Evolutionary conservation across 2,797 vertebrate genomes (phyloP), one percentile per base, ranked within the genome.

Genomic region (Aratinga solstitialis): DNA sequence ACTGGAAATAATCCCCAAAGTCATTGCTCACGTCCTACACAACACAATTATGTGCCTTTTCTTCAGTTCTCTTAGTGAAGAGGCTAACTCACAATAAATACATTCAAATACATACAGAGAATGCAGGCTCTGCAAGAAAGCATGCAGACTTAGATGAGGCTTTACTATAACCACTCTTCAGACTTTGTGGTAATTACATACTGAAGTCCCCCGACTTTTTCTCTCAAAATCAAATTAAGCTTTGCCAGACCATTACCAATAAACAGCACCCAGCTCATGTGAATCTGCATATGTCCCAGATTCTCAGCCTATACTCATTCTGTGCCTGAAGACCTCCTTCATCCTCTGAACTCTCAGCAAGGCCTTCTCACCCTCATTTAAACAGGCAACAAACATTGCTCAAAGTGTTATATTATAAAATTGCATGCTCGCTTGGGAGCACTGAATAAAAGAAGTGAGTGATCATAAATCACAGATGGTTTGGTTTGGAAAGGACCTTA

Each of bases 391-490:
- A 15, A 56, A 8, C 14, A 11, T 0, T 2, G 34, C 5, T 4
- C 42, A 4, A n/a, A 71, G 22, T 5, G 0, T 2, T 17, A 7
- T 0, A 2, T 18, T 7, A 4, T 1, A 15, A 13, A 51, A 24
- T n/a, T 0, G 12, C 13, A 7, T 0, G 14, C 36, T 20, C 1
- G 5, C 15, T 34, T 13, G 7, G 7, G 20, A 54, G 21, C 5
- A 4, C 24, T 16, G 21, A 27, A 21, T 36, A 29, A 32, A 14
- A 15, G 9, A 74, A 34, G 11, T 0, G n/a, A 34, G 24, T 0
- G 8, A 0, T 17, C n/a, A 58, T 11, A 58, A 7, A 58, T 16
- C 9, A 34, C 56, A 34, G 22, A 34, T 4, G 10, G 56, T 17
- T 58, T 58, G 56, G 10, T 2, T 13, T 58, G 56, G 22, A 58